phyloP scores from a whole-genome alignment of 2,888 invertebrate genomes.

The Polydrusus pterygomalis region DNA sequence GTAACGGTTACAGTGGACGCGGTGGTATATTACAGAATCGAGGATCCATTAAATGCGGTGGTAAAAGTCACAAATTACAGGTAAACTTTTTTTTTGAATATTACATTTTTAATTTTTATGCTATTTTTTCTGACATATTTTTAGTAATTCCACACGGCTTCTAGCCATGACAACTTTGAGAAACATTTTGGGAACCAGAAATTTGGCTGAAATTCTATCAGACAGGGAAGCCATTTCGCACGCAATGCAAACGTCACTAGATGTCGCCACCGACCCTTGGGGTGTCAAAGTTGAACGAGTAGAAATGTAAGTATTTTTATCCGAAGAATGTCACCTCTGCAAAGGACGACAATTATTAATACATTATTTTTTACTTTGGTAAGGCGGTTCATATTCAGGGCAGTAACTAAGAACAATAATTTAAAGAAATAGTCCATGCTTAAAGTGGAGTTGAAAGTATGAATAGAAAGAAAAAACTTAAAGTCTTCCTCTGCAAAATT shows the following conservation, averaged over 20 bases:
- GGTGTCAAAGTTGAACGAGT: constrained; percentile 95
- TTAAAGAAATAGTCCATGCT: too few relatives aligned
- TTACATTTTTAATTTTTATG: constrained; percentile 6
- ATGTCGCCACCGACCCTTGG: constrained; percentile 94
- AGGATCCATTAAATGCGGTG: constrained; percentile 85
- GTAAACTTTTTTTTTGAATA: constrained; percentile 66
- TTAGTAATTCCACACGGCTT: constrained; percentile 86
- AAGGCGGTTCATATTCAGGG: too few relatives aligned
- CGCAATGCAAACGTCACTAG: constrained; percentile 90
- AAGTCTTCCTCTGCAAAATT: too few relatives aligned
- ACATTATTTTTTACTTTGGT: too few relatives aligned
- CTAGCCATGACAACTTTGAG: constrained; percentile 89
- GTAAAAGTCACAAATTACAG: constrained; percentile 85
- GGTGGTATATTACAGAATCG: constrained; percentile 88
- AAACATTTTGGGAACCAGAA: constrained; percentile 94
- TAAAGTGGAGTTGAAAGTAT: too few relatives aligned
- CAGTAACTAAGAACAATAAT: too few relatives aligned
- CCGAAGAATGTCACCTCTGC: too few relatives aligned
- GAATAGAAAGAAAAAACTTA: too few relatives aligned
- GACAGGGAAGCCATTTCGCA: constrained; percentile 94
- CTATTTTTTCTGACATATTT: neutral
- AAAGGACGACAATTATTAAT: too few relatives aligned
- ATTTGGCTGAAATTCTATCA: constrained; percentile 91
- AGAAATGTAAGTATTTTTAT: constrained; percentile 84
- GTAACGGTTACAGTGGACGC: constrained; percentile 97